Evolutionary conservation across 2,797 vertebrate genomes (phyloP).

Genomic region (Spatula versicolor): DNA sequence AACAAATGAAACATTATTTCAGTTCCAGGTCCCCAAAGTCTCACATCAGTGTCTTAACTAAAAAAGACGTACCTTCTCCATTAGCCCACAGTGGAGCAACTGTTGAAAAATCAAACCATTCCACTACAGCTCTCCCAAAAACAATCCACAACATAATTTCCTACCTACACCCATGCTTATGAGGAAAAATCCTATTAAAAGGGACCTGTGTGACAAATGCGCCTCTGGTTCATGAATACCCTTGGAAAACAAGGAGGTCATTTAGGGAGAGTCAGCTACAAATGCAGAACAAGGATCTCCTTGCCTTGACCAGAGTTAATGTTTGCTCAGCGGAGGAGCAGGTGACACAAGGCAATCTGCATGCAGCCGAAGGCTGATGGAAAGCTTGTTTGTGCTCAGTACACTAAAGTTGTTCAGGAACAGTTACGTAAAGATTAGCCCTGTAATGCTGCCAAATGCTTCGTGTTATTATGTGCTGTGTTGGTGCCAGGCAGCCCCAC

Average conservation of each 20-base stretch:
- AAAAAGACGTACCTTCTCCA: neutral
- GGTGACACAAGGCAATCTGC: conserved; percentile 68
- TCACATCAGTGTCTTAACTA: neutral
- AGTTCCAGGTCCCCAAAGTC: neutral
- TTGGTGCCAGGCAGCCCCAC: conserved; percentile 75
- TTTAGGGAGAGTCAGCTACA: neutral
- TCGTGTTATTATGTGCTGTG: conserved; percentile 73
- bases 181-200: neutral
- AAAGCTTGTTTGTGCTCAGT: conserved; percentile 67
- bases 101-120: neutral
- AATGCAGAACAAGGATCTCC: conserved; percentile 35
- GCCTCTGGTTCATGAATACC: neutral
- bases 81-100: neutral
- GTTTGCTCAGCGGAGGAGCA: conserved; percentile 47
- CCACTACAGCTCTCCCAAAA: neutral
- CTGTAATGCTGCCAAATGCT: conserved; percentile 71
- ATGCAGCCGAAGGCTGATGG: conserved; percentile 51
- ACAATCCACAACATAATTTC: neutral
- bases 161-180: neutral
- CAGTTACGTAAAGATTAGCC: conserved; percentile 74
- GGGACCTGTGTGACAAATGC: neutral
- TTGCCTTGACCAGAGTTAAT: conserved; percentile 3
- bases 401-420: conserved; percentile 55
- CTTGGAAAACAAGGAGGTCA: neutral
- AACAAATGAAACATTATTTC: neutral